A percentile compares a stretch with the other conserved stretches of the same genome.
Conservation (phyloP, 2,888 invertebrate species). For the Scaptomyza polygonia region DNA sequence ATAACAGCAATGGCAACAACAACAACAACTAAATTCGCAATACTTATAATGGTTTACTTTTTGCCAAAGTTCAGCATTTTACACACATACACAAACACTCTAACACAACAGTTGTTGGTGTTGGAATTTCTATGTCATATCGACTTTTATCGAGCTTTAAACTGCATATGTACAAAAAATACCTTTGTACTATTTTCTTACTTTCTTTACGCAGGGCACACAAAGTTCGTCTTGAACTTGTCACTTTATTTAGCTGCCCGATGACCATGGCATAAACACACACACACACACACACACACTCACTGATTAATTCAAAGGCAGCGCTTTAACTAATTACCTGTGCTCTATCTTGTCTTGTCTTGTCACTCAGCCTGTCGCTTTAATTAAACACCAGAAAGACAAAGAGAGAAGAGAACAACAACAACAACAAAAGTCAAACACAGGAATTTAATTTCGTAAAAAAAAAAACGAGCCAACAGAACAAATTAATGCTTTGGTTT, state of each 20-base stretch:
- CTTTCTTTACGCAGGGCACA: constrained; percentile 10
- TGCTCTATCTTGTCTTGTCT: neutral
- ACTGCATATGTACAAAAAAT: neutral
- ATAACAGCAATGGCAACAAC: constrained; percentile 74
- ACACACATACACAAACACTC: too few species aligned
- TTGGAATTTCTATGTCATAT: constrained; percentile 22
- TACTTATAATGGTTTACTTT: constrained; percentile 80
- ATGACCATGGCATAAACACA: constrained; percentile 62
- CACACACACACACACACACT: neutral
- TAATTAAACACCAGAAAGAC: constrained; percentile 50
- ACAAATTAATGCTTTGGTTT: constrained; percentile 51
- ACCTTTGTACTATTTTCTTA: neutral
- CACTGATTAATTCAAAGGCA: neutral
- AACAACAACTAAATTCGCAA: constrained; percentile 73
- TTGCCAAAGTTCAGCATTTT: constrained; percentile 50
- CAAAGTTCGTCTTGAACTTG: constrained; percentile 2
- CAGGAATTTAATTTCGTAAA: constrained; percentile 53
- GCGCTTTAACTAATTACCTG: constrained; percentile 3
- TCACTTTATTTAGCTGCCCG: constrained; percentile 24
- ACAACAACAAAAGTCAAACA: constrained; percentile 5
- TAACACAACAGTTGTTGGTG: too few species aligned
- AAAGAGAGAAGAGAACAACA: constrained; percentile 13
- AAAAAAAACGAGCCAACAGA: constrained; percentile 16
- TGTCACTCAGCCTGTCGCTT: constrained; percentile 20
- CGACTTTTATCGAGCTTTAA: constrained; percentile 20